Percentiles rank a stretch among this genome's conserved stretches.
Conservation (phyloP, 1,140 invertebrate genomes). For the Ceratoteleas bidentatus region DNA sequence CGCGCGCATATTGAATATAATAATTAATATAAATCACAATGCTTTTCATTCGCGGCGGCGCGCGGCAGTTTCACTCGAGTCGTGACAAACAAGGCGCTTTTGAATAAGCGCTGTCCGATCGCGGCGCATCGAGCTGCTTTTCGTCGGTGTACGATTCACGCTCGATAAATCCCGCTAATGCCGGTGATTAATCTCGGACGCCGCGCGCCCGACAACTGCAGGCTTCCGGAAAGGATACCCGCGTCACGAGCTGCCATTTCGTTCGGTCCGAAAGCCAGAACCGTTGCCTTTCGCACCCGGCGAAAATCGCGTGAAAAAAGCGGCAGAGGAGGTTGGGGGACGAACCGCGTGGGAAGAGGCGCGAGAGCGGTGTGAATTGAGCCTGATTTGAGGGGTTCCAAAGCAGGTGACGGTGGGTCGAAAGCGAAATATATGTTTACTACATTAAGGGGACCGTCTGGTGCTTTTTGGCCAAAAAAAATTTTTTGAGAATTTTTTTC, state of each 20-base stretch:
- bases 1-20: conserved; percentile 52
- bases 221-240: conserved; percentile 76
- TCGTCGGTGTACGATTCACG: conserved; percentile 69
- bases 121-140: conserved; percentile 57
- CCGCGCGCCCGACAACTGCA: conserved; percentile 44
- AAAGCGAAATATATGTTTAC: no score
- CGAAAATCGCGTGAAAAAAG: conserved; percentile 11
- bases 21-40: conserved; percentile 64
- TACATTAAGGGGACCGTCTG: no score
- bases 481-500: no score
- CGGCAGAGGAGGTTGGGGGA: no score
- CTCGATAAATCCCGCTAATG: conserved; percentile 77
- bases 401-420: no score
- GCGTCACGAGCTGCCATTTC: conserved; percentile 72
- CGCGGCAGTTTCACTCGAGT: conserved; percentile 57
- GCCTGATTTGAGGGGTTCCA: no score
- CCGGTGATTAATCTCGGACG: conserved; percentile 74
- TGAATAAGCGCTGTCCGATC: conserved; percentile 66
- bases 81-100: conserved; percentile 64
- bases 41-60: conserved; percentile 44
- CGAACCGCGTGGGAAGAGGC: no score
- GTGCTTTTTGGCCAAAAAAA: no score
- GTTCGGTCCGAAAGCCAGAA: conserved; percentile 64
- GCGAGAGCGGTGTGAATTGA: no score
- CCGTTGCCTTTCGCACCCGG: conserved; percentile 54